Evolutionary conservation across 2,113 vertebrate genomes (phyloP).

Genomic region (Alouatta palliata): DNA sequence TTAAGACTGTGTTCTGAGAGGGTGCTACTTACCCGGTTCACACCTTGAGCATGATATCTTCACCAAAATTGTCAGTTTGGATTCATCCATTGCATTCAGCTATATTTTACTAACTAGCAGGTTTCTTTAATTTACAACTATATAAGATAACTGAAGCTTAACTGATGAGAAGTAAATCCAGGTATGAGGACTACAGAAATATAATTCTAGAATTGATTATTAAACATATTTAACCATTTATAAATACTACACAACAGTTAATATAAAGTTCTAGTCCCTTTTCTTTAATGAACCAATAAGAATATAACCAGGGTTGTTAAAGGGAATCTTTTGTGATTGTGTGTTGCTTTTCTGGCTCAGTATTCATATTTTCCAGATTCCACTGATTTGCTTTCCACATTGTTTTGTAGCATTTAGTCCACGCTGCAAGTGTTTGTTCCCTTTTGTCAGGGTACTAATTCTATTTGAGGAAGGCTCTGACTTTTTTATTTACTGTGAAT

Average conservation of each 20-base stretch:
- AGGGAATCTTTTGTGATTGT: too few relatives aligned
- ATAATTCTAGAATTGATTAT: slow-evolving; percentile 25
- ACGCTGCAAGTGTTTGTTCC: background rate
- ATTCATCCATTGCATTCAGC: background rate
- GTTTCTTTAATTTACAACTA: background rate
- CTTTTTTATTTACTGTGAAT: background rate
- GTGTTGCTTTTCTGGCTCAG: background rate
- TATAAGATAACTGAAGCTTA: background rate
- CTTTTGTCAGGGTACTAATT: background rate
- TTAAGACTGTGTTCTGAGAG: background rate
- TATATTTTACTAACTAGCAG: background rate
- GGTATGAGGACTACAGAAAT: background rate
- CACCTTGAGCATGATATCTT: background rate
- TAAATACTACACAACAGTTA: background rate
- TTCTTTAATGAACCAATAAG: background rate
- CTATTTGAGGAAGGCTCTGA: background rate
- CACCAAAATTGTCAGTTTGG: background rate
- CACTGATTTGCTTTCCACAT: background rate
- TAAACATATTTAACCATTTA: background rate
- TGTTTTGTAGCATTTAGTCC: background rate
- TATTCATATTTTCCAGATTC: background rate
- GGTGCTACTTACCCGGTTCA: background rate
- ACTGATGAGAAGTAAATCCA: background rate
- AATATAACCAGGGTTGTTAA: background rate
- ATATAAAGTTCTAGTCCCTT: background rate